phyloP scores from a whole-genome alignment of 2,888 invertebrate species.

The Priocnemis perturbator region DNA sequence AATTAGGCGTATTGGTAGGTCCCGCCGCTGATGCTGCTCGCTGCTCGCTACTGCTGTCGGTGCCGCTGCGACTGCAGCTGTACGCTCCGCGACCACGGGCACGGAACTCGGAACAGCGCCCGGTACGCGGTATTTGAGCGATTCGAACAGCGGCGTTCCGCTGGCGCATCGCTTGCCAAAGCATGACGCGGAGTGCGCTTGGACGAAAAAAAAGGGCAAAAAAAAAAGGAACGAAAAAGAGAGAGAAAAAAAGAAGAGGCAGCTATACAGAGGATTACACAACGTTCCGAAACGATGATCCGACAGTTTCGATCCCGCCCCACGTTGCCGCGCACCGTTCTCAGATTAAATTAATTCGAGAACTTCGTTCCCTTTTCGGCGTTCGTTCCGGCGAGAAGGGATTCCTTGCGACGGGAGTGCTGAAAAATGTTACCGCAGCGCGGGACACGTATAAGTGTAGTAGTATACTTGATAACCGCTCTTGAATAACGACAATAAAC shows the following conservation, averaged over 20 bases:
- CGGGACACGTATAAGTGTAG: background rate
- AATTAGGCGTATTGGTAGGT: slow-evolving; percentile 44
- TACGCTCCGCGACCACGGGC: slow-evolving; percentile 18
- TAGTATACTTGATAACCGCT: background rate
- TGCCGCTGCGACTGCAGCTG: slow-evolving; percentile 8
- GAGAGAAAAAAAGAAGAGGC: no score
- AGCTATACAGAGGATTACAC: no score
- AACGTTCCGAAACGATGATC: no score
- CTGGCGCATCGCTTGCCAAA: slow-evolving; percentile 23
- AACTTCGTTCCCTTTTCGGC: no score
- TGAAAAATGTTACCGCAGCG: background rate
- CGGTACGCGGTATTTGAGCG: slow-evolving; percentile 33
- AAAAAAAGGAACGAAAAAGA: no score
- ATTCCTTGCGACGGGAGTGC: no score
- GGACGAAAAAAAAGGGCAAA: no score
- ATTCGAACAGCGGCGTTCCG: slow-evolving; percentile 19
- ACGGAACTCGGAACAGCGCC: slow-evolving; percentile 11
- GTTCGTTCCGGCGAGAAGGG: no score
- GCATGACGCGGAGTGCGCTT: slow-evolving; percentile 19
- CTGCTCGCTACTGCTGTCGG: slow-evolving; percentile 14
- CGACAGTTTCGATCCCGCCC: no score
- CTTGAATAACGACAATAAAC: background rate
- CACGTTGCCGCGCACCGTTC: no score
- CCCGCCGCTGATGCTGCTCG: slow-evolving; percentile 12
- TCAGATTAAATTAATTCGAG: no score